These are phyloP conservation scores for Ditula angustiorana DNA, from an alignment of 2,888 invertebrate genomes.

Conservation along the genomic window DNA sequence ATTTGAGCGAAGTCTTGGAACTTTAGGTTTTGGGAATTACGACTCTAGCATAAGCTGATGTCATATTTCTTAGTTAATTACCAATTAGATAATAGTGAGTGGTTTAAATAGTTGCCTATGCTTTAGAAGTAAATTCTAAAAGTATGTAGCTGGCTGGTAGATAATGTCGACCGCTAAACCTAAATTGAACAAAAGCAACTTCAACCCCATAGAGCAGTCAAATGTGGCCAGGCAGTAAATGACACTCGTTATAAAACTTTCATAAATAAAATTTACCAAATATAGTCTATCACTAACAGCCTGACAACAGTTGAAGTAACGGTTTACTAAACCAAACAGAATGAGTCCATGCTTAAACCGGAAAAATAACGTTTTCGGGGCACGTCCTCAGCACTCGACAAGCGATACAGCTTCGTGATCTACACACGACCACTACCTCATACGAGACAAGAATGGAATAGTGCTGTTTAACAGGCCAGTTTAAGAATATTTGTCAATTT, in stretches of 20 bases:
- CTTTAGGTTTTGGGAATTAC: slow-evolving; percentile 23
- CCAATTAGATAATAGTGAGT: neutral
- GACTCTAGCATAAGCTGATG: neutral
- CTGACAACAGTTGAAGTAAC: slow-evolving; percentile 63
- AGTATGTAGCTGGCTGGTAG: no score
- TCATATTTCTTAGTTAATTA: neutral
- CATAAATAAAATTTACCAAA: slow-evolving; percentile 19
- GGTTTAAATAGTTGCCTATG: neutral
- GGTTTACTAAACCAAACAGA: slow-evolving; percentile 63
- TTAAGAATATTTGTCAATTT: slow-evolving; percentile 38
- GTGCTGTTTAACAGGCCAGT: slow-evolving; percentile 19
- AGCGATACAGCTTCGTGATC: slow-evolving; percentile 52
- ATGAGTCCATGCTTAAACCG: slow-evolving; percentile 72
- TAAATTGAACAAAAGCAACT: neutral
- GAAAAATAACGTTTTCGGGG: slow-evolving; percentile 79
- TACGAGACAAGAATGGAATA: slow-evolving; percentile 66
- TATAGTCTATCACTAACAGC: slow-evolving; percentile 36
- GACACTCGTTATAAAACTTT: slow-evolving; percentile 23
- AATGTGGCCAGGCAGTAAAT: slow-evolving; percentile 4
- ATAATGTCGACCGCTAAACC: neutral
- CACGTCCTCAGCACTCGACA: slow-evolving; percentile 58
- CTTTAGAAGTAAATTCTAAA: neutral
- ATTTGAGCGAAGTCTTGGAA: slow-evolving; percentile 40
- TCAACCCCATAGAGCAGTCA: neutral
- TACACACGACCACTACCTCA: slow-evolving; percentile 59